phyloP scores from a whole-genome alignment of 2,888 invertebrate genomes.

The Charanyca ferruginea region DNA sequence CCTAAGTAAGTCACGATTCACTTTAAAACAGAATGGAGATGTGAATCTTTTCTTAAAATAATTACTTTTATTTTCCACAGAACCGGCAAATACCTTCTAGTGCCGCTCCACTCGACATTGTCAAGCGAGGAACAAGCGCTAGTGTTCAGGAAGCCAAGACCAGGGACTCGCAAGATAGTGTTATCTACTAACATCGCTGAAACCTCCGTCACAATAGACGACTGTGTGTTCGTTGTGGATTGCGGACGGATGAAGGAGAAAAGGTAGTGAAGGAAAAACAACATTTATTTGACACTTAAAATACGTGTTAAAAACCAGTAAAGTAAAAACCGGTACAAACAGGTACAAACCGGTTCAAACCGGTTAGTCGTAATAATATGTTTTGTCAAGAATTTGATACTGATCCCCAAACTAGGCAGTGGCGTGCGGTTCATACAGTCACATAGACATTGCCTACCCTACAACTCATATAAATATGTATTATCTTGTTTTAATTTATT shows the following conservation, averaged over 20 bases:
- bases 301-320: no score
- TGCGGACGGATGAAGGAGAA: slow-evolving; percentile 98
- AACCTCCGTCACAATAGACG: slow-evolving; percentile 98
- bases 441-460: no score
- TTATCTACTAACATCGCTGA: slow-evolving; percentile 98
- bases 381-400: no score
- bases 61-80: slow-evolving; percentile 69
- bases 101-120: slow-evolving; percentile 97
- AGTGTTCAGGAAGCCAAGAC: slow-evolving; percentile 93
- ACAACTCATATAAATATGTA: no score
- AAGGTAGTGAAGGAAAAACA: no score
- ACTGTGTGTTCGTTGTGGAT: slow-evolving; percentile 98
- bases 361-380: no score
- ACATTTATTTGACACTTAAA: background rate
- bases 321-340: no score
- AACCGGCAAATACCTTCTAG: slow-evolving; percentile 92
- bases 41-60: no score
- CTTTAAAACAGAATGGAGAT: background rate
- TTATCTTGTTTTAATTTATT: no score
- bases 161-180: slow-evolving; percentile 96
- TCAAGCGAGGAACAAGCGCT: slow-evolving; percentile 96
- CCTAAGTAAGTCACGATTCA: slow-evolving; percentile 83
- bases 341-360: no score
- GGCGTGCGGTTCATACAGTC: no score
- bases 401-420: no score